Evolutionary conservation across 2,797 vertebrate species (phyloP).

Genomic region (Amblyraja radiata): DNA sequence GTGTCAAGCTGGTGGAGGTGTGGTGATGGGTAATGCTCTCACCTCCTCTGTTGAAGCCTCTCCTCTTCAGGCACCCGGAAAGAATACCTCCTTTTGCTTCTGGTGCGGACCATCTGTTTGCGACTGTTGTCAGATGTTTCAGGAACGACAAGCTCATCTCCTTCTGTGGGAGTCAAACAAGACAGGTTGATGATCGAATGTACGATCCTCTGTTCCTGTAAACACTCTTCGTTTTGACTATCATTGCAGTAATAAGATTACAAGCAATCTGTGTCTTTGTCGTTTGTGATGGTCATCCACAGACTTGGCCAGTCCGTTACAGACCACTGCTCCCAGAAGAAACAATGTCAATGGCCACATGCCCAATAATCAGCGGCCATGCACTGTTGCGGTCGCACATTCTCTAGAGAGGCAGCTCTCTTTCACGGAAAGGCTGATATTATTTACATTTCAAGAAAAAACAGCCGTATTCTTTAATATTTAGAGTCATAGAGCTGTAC

Average conservation of each 20-base stretch:
- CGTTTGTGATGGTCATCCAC: neutral
- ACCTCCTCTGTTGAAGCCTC: conserved; percentile 90
- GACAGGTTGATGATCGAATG: neutral
- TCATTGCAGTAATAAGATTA: neutral
- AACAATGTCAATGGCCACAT: neutral
- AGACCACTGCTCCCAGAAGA: neutral
- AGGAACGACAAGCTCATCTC: conserved; percentile 92
- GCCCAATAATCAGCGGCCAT: too few relatives aligned
- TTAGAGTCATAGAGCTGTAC: too few relatives aligned
- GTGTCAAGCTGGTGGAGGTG: neutral
- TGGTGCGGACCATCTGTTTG: conserved; percentile 95
- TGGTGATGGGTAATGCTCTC: neutral
- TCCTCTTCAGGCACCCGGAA: conserved; percentile 94
- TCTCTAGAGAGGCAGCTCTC: too few relatives aligned
- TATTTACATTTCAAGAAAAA: too few relatives aligned
- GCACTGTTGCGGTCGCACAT: too few relatives aligned
- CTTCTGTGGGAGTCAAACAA: conserved; percentile 62
- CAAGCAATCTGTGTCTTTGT: neutral
- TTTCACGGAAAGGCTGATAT: too few relatives aligned
- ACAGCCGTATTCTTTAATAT: too few relatives aligned
- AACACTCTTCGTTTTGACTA: neutral
- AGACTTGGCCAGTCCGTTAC: neutral
- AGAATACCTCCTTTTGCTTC: conserved; percentile 91
- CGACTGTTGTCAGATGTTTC: conserved; percentile 95
- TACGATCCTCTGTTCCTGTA: neutral